Evolutionary conservation across 2,888 invertebrate species (phyloP).

Genomic region (Hedychridium roseum): DNA sequence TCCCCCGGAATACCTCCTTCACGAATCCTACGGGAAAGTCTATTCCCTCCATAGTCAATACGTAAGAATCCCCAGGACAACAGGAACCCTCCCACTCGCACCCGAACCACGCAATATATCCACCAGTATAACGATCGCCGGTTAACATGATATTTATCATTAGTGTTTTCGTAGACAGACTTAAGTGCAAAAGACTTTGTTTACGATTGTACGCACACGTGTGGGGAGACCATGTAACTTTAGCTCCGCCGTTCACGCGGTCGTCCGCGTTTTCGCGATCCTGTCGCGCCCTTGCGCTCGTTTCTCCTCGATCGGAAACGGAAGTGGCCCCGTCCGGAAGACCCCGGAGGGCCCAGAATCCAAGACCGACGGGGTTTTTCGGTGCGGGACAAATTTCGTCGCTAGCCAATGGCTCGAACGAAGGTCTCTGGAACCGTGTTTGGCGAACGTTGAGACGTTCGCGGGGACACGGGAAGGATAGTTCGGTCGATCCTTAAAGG

Average conservation of each 20-base stretch:
- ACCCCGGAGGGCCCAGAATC: background rate
- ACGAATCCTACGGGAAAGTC: too few relatives aligned
- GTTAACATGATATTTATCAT: slow-evolving; percentile 39
- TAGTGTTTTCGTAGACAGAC: slow-evolving; percentile 45
- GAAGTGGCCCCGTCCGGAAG: background rate
- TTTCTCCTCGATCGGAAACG: background rate
- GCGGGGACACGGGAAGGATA: slow-evolving; percentile 7
- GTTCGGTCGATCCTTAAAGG: slow-evolving; percentile 1
- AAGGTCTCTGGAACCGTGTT: too few relatives aligned
- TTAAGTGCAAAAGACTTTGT: slow-evolving; percentile 49
- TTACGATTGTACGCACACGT: slow-evolving; percentile 63
- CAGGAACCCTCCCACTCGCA: background rate
- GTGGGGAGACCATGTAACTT: slow-evolving; percentile 65
- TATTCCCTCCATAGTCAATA: slow-evolving; percentile 15
- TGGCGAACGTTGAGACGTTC: too few relatives aligned
- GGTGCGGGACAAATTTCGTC: too few relatives aligned
- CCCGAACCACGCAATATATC: slow-evolving; percentile 28
- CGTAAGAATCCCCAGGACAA: background rate
- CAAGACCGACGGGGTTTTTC: too few relatives aligned
- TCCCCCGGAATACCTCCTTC: background rate
- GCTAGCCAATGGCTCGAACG: too few relatives aligned
- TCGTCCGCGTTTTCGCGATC: slow-evolving; percentile 34
- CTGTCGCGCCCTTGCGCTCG: slow-evolving; percentile 2
- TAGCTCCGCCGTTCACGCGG: slow-evolving; percentile 60
- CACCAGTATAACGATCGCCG: slow-evolving; percentile 27